Evolutionary conservation across 2,797 vertebrate genomes (phyloP), one percentile per base, ranked within the genome.

Genomic region (Falco cherrug): DNA sequence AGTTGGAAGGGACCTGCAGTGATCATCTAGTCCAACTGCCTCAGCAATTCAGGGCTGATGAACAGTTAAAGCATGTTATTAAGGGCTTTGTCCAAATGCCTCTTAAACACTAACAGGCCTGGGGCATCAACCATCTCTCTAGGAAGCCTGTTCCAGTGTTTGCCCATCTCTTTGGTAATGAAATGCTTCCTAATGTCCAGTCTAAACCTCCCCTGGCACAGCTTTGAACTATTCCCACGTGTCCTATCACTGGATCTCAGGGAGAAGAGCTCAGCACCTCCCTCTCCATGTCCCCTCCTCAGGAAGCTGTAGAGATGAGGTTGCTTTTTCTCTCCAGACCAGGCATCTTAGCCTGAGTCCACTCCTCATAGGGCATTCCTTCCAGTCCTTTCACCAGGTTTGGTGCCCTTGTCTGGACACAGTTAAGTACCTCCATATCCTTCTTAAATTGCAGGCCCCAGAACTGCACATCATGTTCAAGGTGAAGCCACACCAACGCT

Each of bases 1-100:
- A 47, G 12, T 48, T 71, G 8, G 16, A 83, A 64, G 6, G 8
- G 9, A 54, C 13, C 3, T 54, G 33, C 2, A 41, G 17, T 0
- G 0, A 45, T 31, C 15, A 57, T 26, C 22, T n/a, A 18, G 10
- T 74, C 10, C 26, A 84, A 56, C 11, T 39, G 5, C 18, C 22
- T 50, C n/a, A 29, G 2, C 8, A 63, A 3, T 29, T 83, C 35
- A 60, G 3, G 28, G 20, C 10, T 68, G 24, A 37, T 10, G 17
- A 59, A 67, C 48, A 64, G 13, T 51, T 51, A 64, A 45, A 45
- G 11, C 9, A 4, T 26, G 6, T 26, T 65, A 0, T 37, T 45
- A 53, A 59, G 37, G 13, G 10, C n/a, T 22, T 47, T 78, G 37
- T 37, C 16, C 22, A 84, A 71, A 65, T 59, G 14, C 6, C 9